Evolutionary conservation across 2,797 vertebrate genomes (phyloP).

Genomic region (Mionectes olivaceus): DNA sequence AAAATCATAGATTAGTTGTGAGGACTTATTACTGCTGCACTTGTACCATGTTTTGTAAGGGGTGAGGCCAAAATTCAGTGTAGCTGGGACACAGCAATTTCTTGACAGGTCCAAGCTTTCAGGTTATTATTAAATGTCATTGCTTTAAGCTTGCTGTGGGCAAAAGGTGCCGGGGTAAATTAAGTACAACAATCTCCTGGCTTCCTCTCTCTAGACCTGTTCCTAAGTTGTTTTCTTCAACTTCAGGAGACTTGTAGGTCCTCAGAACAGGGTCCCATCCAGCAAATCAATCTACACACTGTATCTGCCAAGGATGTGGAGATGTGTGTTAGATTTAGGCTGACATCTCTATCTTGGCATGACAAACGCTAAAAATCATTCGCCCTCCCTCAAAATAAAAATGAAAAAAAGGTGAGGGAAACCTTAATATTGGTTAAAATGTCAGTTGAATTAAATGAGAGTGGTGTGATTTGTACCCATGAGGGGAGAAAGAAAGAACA

Average conservation of each 20-base stretch:
- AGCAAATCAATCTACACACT: slow-evolving; percentile 4
- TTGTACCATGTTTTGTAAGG: neutral
- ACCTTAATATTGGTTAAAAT: slow-evolving; percentile 46
- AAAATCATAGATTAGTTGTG: neutral
- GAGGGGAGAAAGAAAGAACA: slow-evolving; percentile 39
- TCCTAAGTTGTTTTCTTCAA: slow-evolving; percentile 3
- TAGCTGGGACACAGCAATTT: slow-evolving; percentile 4
- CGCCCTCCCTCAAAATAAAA: neutral
- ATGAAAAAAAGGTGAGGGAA: neutral
- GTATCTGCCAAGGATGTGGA: slow-evolving; percentile 20
- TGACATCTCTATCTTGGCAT: slow-evolving; percentile 34
- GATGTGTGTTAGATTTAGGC: neutral
- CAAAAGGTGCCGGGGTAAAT: slow-evolving; percentile 51
- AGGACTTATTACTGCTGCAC: neutral
- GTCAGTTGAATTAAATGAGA: slow-evolving; percentile 62
- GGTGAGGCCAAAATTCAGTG: neutral
- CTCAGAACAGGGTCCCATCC: neutral
- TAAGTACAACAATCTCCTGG: slow-evolving; percentile 20
- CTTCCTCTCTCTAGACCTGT: neutral
- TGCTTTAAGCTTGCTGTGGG: slow-evolving; percentile 50
- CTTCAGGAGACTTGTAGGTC: neutral
- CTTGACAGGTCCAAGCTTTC: slow-evolving; percentile 29
- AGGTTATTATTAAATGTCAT: slow-evolving; percentile 53
- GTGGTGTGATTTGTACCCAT: slow-evolving; percentile 52
- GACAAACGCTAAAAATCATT: neutral